Conservation (phyloP, 2,888 invertebrate genomes). For the Nycteola revayana region DNA sequence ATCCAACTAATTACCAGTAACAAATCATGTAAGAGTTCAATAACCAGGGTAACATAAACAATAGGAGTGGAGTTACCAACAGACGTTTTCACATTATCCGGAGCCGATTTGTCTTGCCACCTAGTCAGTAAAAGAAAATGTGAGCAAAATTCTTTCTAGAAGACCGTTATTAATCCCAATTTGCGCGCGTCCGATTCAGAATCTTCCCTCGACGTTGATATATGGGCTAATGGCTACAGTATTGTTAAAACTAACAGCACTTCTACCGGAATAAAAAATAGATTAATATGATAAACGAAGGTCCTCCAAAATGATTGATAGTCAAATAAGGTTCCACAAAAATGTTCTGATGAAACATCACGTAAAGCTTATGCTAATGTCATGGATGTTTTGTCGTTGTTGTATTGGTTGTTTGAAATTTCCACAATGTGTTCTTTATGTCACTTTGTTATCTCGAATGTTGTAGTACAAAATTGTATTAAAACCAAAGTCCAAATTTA, state of each 20-base stretch:
- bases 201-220: constrained; percentile 56
- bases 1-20: constrained; percentile 17
- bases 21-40: constrained; percentile 23
- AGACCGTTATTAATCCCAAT: constrained; percentile 71
- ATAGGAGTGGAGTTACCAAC: constrained; percentile 14
- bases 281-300: constrained; percentile 33
- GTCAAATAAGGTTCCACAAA: background rate
- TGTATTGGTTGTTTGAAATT: no score
- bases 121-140: constrained; percentile 63
- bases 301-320: constrained; percentile 28
- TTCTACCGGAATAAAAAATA: constrained; percentile 26
- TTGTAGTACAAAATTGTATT: no score
- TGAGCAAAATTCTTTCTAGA: constrained; percentile 47
- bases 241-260: constrained; percentile 37
- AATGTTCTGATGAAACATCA: no score
- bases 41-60: constrained; percentile 18
- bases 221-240: constrained; percentile 47
- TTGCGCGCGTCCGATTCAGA: constrained; percentile 51
- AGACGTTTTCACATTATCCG: constrained; percentile 36
- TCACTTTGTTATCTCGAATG: no score
- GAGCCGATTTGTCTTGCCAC: constrained; percentile 56
- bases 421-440: no score
- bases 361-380: no score
- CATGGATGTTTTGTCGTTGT: no score
- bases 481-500: no score